Base-by-base conservation (phyloP, 1,140 invertebrate species). In the Ceratoteleas bidentatus region DNA sequence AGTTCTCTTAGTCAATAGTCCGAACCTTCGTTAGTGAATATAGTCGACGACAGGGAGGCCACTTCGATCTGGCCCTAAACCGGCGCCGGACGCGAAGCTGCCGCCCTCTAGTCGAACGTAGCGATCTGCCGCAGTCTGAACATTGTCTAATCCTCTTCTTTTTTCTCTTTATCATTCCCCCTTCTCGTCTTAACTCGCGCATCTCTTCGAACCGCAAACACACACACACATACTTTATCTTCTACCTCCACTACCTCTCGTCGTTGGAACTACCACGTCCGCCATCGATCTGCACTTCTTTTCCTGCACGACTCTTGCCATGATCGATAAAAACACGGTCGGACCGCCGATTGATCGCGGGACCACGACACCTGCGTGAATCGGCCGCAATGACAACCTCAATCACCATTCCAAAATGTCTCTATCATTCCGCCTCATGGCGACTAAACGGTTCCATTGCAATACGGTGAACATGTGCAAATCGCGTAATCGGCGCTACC, bases 111-210 rank as follows among this genome's bases (percentile, higher is more conserved):
- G 24, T 24, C 24, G 24, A 24, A 50, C 24, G 64, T 73, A 78
- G 74, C 24, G 40, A 74, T 24, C 24, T 64, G 15, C 38, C 64
- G 43, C 66, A 81, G 58, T 81, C 24, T 24, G 24, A 66, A 73
- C 57, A 82, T 82, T 84, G 87, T 89, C 88, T 89, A 89, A 89
- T 89, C 85, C 80, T 88, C 86, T 88, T 82, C 10, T 40, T 88
- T 84, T 89, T 88, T 89, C 85, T 88, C 84, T 88, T 85, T 85
- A 86, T 87, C 88, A 88, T 88, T 85, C 10, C 85, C 77, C 85
- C 88, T 85, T 65, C 64, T 68, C 54, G 86, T 82, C 86, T 86
- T 84, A 84, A 87, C 83, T 65, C 62, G 74, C 85, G 60, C 84
- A 84, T 86, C 86, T 87, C 86, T 87, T 87, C 85, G 80, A 88